A percentile compares a stretch with the other conserved stretches of the same genome.
Evolutionary conservation across 1,140 invertebrate genomes (phyloP).

Genomic region (Brachionus paranguensis): DNA sequence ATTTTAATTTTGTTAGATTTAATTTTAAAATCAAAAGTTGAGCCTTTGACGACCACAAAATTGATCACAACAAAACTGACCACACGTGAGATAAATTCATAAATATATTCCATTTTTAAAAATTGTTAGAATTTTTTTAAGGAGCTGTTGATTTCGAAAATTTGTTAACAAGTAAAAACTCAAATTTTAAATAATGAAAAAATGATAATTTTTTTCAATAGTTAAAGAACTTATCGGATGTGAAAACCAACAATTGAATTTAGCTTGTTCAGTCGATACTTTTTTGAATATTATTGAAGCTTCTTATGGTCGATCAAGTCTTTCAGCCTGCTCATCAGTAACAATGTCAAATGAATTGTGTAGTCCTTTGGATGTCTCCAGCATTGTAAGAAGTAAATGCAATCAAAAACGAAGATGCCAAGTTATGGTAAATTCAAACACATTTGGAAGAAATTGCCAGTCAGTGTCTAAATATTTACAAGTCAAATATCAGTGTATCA

Average conservation of each 20-base stretch:
- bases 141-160: neutral
- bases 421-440: neutral
- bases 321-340: neutral
- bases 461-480: neutral
- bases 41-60: neutral
- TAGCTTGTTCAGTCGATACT: neutral
- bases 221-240: neutral
- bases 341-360: neutral
- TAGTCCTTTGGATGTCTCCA: neutral
- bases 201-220: neutral
- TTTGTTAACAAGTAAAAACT: neutral
- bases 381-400: neutral
- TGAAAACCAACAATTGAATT: neutral
- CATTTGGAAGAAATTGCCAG: neutral
- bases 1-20: neutral
- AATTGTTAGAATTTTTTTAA: neutral
- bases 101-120: neutral
- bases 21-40: neutral
- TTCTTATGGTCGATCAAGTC: neutral
- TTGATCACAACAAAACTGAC: neutral
- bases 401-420: neutral
- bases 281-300: neutral
- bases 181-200: neutral
- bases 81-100: neutral
- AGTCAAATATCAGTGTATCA: neutral